Conservation (phyloP, 2,888 invertebrate species). For the Stegana nigrithorax region DNA sequence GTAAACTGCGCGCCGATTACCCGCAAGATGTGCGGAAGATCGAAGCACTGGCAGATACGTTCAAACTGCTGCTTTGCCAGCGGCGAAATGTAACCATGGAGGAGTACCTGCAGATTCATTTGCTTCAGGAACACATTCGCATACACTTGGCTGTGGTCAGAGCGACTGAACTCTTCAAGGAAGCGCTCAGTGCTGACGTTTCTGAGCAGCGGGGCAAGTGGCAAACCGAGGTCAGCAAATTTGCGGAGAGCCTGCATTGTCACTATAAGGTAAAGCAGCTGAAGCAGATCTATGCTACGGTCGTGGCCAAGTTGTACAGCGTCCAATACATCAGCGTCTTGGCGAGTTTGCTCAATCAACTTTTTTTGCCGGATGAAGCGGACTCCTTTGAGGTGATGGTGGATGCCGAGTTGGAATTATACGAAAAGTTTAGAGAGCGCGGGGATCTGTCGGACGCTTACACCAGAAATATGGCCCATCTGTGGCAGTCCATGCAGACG, state of each 20-base stretch:
- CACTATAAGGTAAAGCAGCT: conserved; percentile 20
- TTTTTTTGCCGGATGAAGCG: conserved; percentile 20
- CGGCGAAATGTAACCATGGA: conserved; percentile 14
- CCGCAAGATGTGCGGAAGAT: conserved; percentile 28
- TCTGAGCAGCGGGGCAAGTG: conserved; percentile 29
- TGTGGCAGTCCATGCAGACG: conserved; percentile 33
- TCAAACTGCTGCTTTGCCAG: conserved; percentile 22
- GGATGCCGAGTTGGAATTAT: conserved; percentile 23
- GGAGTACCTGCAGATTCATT: conserved; percentile 23
- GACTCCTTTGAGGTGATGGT: conserved; percentile 31
- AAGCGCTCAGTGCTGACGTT: conserved; percentile 25
- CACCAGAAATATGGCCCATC: conserved; percentile 26
- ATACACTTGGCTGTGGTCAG: conserved; percentile 26
- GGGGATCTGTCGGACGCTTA: conserved; percentile 9
- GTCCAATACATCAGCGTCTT: neutral
- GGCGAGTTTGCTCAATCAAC: conserved; percentile 21
- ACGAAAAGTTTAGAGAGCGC: conserved; percentile 13
- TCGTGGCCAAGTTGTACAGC: conserved; percentile 13
- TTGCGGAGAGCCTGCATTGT: conserved; percentile 25
- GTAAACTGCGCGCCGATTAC: conserved; percentile 30
- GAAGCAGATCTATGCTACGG: conserved; percentile 5
- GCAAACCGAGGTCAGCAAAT: conserved; percentile 21
- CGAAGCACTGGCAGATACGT: conserved; percentile 18
- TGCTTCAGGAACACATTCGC: conserved; percentile 28
- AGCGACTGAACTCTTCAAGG: conserved; percentile 19